Conservation (phyloP, 2,888 invertebrate genomes). For the Pemphredon lugubris region DNA sequence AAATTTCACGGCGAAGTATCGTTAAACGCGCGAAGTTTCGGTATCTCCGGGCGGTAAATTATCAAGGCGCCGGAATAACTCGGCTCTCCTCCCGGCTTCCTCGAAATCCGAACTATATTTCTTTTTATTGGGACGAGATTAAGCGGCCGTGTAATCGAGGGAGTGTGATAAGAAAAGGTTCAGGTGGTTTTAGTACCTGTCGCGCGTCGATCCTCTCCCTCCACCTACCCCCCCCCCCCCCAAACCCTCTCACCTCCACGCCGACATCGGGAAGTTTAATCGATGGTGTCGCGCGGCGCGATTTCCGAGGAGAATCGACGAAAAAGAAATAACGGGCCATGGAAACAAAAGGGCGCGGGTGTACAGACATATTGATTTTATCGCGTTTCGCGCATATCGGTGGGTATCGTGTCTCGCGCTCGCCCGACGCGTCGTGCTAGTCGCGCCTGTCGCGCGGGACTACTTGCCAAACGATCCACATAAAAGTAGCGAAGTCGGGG, state of each 20-base stretch:
- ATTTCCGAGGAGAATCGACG: conserved; percentile 24
- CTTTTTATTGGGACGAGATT: too few species aligned
- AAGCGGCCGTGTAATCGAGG: not conserved
- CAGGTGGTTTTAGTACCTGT: conserved; percentile 22
- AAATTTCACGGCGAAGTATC: too few species aligned
- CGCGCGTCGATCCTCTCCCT: conserved; percentile 18
- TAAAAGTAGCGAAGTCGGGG: not conserved
- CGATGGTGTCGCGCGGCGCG: conserved; percentile 39
- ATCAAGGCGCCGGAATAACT: too few species aligned
- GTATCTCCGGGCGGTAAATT: too few species aligned
- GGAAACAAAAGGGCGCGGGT: conserved; percentile 31
- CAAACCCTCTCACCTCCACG: not conserved
- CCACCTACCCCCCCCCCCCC: not conserved
- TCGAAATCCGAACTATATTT: too few species aligned
- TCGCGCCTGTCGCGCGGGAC: conserved; percentile 41
- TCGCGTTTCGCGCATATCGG: conserved; percentile 43
- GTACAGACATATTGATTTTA: conserved; percentile 51
- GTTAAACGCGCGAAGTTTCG: too few species aligned
- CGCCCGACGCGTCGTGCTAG: conserved; percentile 28
- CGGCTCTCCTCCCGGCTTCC: too few species aligned
- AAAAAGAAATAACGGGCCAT: conserved; percentile 31
- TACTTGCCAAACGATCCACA: conserved; percentile 40
- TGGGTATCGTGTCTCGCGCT: too few species aligned
- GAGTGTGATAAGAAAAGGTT: not conserved
- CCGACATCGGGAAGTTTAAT: conserved; percentile 36